A percentile compares a stretch with the other conserved stretches of the same genome.
Evolutionary conservation across 2,888 invertebrate genomes (phyloP).

Genomic region (Zeuzera pyrina): DNA sequence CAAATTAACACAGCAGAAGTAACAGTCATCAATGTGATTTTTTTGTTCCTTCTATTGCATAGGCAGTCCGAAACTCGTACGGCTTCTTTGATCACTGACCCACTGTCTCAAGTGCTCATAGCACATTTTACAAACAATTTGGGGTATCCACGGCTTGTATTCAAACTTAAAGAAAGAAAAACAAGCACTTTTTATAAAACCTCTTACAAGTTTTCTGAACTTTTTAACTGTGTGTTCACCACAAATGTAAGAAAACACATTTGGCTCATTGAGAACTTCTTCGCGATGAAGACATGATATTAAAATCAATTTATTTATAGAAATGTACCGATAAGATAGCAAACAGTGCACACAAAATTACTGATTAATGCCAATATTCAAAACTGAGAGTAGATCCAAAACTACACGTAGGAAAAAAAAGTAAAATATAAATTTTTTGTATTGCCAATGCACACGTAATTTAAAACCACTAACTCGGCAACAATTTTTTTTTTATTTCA

Average conservation of each 20-base stretch:
- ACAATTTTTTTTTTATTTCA: no score
- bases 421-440: no score
- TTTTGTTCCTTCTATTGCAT: slow-evolving; percentile 7
- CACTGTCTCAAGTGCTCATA: slow-evolving; percentile 5
- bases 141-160: slow-evolving; percentile 2
- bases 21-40: slow-evolving; percentile 6
- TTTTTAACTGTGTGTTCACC: slow-evolving; percentile 6
- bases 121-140: slow-evolving; percentile 4
- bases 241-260: neutral
- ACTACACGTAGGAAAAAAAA: no score
- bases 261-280: neutral
- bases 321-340: no score
- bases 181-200: slow-evolving; percentile 4
- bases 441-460: no score
- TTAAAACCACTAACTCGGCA: no score
- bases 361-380: no score
- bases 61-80: slow-evolving; percentile 5
- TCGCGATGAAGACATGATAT: no score
- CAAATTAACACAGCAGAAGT: slow-evolving; percentile 4
- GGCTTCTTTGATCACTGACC: slow-evolving; percentile 4
- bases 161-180: neutral
- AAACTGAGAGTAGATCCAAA: no score
- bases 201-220: slow-evolving; percentile 5
- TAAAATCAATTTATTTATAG: no score
- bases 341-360: no score